A percentile compares a stretch with the other conserved stretches of the same genome.
These are phyloP conservation scores for Chrysolina americana DNA, from an alignment of 2,888 invertebrate species.

Conservation along the genomic window DNA sequence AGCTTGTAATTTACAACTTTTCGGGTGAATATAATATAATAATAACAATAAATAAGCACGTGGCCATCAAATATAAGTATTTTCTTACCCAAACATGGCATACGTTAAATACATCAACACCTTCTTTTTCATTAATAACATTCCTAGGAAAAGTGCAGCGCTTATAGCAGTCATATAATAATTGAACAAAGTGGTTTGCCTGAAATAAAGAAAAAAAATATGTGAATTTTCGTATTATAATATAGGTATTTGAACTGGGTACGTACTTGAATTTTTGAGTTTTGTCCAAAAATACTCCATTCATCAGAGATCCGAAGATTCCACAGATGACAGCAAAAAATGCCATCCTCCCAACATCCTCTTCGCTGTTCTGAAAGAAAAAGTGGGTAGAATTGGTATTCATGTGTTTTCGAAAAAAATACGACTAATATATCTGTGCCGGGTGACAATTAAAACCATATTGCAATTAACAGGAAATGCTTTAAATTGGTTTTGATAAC, in stretches of 20 bases:
- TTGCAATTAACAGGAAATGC: too few species aligned
- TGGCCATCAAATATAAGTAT: background rate
- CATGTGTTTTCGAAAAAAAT: background rate
- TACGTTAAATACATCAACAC: slow-evolving; percentile 6
- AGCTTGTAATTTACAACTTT: too few species aligned
- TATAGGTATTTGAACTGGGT: background rate
- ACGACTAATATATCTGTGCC: too few species aligned
- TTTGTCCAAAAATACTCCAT: slow-evolving; percentile 16
- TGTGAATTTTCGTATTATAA: background rate
- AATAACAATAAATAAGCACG: too few species aligned
- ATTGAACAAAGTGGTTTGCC: slow-evolving; percentile 4
- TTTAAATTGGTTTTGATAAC: too few species aligned
- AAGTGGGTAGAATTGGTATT: background rate
- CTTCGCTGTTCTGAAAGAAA: slow-evolving; percentile 22
- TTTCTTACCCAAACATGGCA: slow-evolving; percentile 14
- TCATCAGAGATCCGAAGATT: slow-evolving; percentile 5
- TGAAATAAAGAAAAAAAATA: slow-evolving; percentile 19
- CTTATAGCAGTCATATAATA: background rate
- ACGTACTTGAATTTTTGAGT: slow-evolving; percentile 15
- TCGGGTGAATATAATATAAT: too few species aligned
- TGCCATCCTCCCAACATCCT: slow-evolving; percentile 29
- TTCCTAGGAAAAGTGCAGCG: background rate
- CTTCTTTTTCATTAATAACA: background rate
- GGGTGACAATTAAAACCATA: too few species aligned
- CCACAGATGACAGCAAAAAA: slow-evolving; percentile 19